A percentile compares a stretch with the other conserved stretches of the same genome.
phyloP scores from a whole-genome alignment of 1,140 invertebrate species.

The Amphibalanus amphitrite region DNA sequence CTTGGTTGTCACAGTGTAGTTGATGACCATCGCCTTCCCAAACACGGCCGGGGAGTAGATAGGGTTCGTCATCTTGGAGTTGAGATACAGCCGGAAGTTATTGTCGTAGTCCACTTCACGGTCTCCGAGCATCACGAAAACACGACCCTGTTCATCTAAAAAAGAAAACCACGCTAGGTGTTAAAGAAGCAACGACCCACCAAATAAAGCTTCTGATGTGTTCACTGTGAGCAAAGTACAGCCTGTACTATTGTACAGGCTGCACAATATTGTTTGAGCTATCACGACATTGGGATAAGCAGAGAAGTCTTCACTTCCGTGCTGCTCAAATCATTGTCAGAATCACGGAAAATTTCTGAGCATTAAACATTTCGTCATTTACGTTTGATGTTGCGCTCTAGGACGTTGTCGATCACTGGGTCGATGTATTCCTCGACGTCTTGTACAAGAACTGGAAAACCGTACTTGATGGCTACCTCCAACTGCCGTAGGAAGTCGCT shows the following conservation, averaged over 20 bases:
- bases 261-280: no score
- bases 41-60: slow-evolving; percentile 64
- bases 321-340: no score
- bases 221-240: no score
- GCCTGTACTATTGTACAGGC: no score
- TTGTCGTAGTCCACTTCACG: slow-evolving; percentile 75
- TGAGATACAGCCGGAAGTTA: slow-evolving; percentile 68
- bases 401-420: slow-evolving; percentile 68
- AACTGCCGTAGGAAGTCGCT: slow-evolving; percentile 64
- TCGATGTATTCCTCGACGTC: slow-evolving; percentile 81
- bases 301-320: no score
- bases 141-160: slow-evolving; percentile 44
- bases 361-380: slow-evolving; percentile 17
- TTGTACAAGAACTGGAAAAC: slow-evolving; percentile 65
- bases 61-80: slow-evolving; percentile 72
- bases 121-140: slow-evolving; percentile 64
- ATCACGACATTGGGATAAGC: no score
- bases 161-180: slow-evolving; percentile 9
- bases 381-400: slow-evolving; percentile 73
- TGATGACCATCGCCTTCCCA: slow-evolving; percentile 73
- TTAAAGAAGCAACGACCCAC: no score
- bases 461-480: slow-evolving; percentile 73
- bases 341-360: no score
- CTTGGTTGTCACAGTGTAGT: slow-evolving; percentile 68
- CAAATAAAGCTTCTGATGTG: no score